phyloP scores from a whole-genome alignment of 2,797 vertebrate species.

The Malurus splendens region DNA sequence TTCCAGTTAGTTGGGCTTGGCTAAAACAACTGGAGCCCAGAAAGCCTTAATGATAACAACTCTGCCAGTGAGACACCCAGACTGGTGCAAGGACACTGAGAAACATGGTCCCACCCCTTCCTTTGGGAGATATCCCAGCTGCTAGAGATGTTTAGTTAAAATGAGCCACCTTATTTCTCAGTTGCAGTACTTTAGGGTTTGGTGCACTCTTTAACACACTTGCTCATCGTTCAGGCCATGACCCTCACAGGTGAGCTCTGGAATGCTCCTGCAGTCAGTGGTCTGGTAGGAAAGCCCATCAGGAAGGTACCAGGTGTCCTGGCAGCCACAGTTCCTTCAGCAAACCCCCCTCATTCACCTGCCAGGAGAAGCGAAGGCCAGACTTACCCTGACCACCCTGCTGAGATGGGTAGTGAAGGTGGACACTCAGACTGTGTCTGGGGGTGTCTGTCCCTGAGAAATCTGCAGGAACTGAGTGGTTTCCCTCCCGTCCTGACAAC shows the following conservation, averaged over 20 bases:
- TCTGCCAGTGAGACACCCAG: not conserved
- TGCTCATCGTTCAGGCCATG: not conserved
- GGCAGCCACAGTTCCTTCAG: not conserved
- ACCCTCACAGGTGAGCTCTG: not conserved
- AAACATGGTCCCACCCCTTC: rapidly evolving
- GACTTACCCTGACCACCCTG: slow-evolving; percentile 86
- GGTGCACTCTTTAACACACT: not conserved
- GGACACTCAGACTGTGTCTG: slow-evolving; percentile 65
- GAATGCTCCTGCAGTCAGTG: not conserved
- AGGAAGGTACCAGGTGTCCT: not conserved
- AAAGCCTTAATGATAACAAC: not conserved
- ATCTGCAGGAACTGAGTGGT: slow-evolving; percentile 26
- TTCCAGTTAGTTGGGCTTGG: not conserved
- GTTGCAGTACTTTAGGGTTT: not conserved
- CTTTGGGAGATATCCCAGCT: not conserved
- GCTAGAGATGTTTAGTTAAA: not conserved
- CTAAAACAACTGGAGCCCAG: not conserved
- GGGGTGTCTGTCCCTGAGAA: slow-evolving; percentile 47
- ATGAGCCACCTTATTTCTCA: not conserved
- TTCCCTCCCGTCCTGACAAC: slow-evolving; percentile 64
- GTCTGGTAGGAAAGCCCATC: not conserved
- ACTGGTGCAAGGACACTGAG: not conserved
- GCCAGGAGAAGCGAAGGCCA: not conserved
- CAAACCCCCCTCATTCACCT: not conserved
- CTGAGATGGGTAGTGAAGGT: slow-evolving; percentile 80